A percentile compares a stretch with the other conserved stretches of the same genome.
Conservation (phyloP, 1,140 invertebrate species). For the Trichonephila clavata region DNA sequence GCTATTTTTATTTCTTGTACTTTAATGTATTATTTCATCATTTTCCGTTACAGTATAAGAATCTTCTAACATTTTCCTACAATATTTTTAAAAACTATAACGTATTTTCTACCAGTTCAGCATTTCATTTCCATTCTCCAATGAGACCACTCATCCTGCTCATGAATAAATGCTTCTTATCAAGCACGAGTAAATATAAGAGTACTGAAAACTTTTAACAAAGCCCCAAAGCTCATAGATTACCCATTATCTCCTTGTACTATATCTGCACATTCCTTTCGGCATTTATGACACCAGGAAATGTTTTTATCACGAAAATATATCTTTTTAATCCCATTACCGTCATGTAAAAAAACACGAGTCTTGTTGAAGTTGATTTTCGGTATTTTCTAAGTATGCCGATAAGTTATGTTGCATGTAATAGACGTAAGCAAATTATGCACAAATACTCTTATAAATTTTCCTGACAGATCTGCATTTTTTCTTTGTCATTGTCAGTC, state of each 20-base stretch:
- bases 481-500: background rate
- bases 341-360: background rate
- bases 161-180: too few relatives aligned
- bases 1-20: too few relatives aligned
- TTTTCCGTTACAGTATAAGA: too few relatives aligned
- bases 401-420: background rate
- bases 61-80: too few relatives aligned
- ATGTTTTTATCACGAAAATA: background rate
- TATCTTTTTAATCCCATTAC: constrained; percentile 6
- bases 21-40: too few relatives aligned
- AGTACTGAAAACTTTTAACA: background rate
- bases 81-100: too few relatives aligned
- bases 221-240: background rate
- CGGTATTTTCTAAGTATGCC: background rate
- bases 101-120: too few relatives aligned
- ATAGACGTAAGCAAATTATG: background rate
- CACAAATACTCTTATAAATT: background rate
- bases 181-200: too few relatives aligned
- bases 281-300: background rate
- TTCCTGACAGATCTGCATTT: background rate
- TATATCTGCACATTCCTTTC: background rate
- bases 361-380: background rate
- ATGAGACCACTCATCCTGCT: too few relatives aligned
- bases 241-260: too few relatives aligned
- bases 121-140: too few relatives aligned